Conservation (phyloP, 2,888 invertebrate genomes). For the Camponotus fellah region DNA sequence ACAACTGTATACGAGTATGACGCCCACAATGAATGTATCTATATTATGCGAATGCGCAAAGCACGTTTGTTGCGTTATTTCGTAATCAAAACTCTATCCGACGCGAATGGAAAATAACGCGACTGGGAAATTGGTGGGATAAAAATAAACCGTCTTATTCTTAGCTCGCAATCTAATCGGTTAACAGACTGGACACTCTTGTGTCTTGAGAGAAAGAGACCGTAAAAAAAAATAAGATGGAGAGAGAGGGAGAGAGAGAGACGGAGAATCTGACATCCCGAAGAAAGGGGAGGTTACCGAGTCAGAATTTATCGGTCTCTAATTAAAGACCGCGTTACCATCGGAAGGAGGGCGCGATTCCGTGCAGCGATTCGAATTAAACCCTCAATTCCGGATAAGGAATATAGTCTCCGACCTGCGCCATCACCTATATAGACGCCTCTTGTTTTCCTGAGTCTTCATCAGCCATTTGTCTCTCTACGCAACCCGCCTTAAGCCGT, state of each 20-base stretch:
- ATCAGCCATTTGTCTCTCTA: conserved; percentile 47
- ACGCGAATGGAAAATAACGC: not conserved
- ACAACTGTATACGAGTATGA: conserved; percentile 79
- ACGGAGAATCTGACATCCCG: conserved; percentile 63
- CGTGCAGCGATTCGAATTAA: conserved; percentile 76
- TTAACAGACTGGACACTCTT: conserved; percentile 20
- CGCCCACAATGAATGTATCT: conserved; percentile 50
- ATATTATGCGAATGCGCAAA: conserved; percentile 40
- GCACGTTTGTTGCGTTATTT: conserved; percentile 21
- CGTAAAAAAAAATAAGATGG: not conserved
- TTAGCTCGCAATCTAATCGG: not conserved
- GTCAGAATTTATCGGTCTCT: conserved; percentile 80
- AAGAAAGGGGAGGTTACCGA: conserved; percentile 72
- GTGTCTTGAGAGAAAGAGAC: conserved; percentile 19
- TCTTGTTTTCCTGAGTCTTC: conserved; percentile 48
- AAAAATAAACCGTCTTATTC: not conserved
- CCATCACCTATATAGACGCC: conserved; percentile 46
- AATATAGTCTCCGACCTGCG: conserved; percentile 56
- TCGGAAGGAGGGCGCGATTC: conserved; percentile 73
- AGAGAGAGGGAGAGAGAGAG: not conserved
- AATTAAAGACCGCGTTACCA: conserved; percentile 79
- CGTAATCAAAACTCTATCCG: conserved; percentile 5
- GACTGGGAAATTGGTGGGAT: not conserved
- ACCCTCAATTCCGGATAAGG: conserved; percentile 71
- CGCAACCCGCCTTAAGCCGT: conserved; percentile 44